Base-by-base conservation (phyloP, 2,113 vertebrate genomes). In the Eurystomus gularis region DNA sequence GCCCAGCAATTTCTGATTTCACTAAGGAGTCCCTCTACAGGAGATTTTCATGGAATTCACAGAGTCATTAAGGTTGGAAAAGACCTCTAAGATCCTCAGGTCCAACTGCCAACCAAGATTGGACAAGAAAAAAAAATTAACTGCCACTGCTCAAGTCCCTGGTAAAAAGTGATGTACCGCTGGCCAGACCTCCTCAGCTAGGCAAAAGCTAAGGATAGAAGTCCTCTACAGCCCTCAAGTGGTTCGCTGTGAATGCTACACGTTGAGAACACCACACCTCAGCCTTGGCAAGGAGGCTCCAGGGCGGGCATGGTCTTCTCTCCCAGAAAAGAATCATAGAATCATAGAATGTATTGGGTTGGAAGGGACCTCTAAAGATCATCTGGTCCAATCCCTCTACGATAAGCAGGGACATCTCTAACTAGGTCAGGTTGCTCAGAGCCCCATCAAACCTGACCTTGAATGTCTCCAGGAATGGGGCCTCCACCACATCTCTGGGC, bases 211-310 rank as follows among this genome's bases (percentile, higher is more conserved):
- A 5, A 1, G 1, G 23, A 5, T 0, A 3, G 23, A 60, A 88
- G 76, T 73, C 42, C 96, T 97, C 84, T 88, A 11, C 68, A 68
- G 92, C 93, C 97, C 95, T 81, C 97, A 21, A 35, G 95, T 15
- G 97, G 95, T 29, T 70, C n/a, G 1, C 9, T 35, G 8, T 0
- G 60, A 17, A 7, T 70, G 37, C 68, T 92, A 2, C 96, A 79
- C 2, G 2, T 4, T 15, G 61, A n/a, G 55, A 70, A 28, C 15
- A 7, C 60, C 6, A 5, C 6, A 5, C 39, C 3, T 4, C 16
- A 2, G 40, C 54, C 58, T 26, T 8, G 57, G 55, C 66, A 14
- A 11, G 46, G 52, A 15, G 20, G 10, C 15, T 72, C 1, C 4
- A 20, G 35, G 39, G 13, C 1, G 2, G 35, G 11, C 55, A 42